Conservation (phyloP, 2,113 vertebrate genomes). For the Cyrtonyx montezumae region DNA sequence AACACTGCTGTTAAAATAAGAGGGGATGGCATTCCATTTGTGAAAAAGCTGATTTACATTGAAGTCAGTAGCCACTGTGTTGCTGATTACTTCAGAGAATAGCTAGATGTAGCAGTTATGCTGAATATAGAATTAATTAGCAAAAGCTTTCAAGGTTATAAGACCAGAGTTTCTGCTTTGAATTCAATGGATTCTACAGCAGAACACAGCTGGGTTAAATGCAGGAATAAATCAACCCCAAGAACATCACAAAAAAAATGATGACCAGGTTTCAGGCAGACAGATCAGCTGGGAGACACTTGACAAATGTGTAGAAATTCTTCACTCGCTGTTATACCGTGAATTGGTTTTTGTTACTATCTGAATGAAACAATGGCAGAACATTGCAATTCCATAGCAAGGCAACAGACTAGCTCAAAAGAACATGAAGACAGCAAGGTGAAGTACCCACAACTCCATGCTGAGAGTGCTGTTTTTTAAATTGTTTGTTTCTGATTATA, state of each 20-base stretch:
- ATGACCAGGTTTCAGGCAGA: not conserved
- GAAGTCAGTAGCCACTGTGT: not conserved
- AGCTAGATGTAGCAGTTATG: not conserved
- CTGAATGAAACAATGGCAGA: not conserved
- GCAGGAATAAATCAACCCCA: not conserved
- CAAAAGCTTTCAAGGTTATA: conserved; percentile 32
- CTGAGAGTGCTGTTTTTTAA: not conserved
- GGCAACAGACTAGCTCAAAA: not conserved
- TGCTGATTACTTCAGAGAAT: not conserved
- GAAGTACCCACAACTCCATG: not conserved
- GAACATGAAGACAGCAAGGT: not conserved
- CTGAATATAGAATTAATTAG: conserved; percentile 48
- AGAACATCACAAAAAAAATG: not conserved
- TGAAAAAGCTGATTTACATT: conserved; percentile 46
- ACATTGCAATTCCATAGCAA: not conserved
- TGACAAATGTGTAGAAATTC: not conserved
- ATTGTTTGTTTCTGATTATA: not conserved
- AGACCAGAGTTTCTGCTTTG: not conserved
- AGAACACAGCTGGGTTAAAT: not conserved
- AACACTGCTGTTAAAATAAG: conserved; percentile 5
- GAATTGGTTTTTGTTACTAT: not conserved
- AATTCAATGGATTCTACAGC: conserved; percentile 3
- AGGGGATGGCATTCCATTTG: not conserved
- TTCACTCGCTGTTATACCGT: not conserved
- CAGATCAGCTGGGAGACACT: not conserved